Evolutionary conservation across 2,888 invertebrate genomes (phyloP).

Genomic region (Calliphora vomitoria): DNA sequence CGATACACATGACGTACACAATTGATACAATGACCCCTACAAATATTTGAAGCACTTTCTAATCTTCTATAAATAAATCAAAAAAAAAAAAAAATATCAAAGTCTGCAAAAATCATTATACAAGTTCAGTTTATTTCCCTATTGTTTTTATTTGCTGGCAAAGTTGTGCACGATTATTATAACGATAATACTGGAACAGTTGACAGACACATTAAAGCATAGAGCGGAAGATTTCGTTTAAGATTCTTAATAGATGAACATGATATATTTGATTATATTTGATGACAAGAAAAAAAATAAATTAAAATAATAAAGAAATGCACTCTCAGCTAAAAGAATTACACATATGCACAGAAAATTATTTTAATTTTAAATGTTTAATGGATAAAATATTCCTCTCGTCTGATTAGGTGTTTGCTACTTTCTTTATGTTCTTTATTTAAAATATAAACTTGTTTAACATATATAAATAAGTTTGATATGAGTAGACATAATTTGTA

Average conservation of each 20-base stretch:
- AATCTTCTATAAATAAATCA: too few relatives aligned
- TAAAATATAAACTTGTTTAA: too few relatives aligned
- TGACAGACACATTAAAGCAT: background rate
- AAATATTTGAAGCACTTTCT: background rate
- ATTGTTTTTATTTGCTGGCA: background rate
- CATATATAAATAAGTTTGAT: too few relatives aligned
- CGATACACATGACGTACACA: background rate
- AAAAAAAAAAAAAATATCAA: background rate
- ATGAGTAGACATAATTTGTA: too few relatives aligned
- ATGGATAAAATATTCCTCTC: too few relatives aligned
- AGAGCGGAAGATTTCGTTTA: slow-evolving; percentile 27
- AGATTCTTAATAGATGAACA: slow-evolving; percentile 7
- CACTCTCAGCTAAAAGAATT: background rate
- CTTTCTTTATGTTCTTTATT: too few relatives aligned
- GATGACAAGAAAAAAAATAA: slow-evolving; percentile 78
- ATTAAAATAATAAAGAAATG: slow-evolving; percentile 78
- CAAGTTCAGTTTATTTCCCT: background rate
- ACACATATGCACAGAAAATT: background rate
- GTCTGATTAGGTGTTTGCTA: too few relatives aligned
- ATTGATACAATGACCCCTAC: background rate
- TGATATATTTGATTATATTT: slow-evolving; percentile 19
- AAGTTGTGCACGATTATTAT: background rate
- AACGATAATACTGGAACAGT: background rate
- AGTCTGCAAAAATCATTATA: background rate
- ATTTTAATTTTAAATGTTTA: too few relatives aligned